phyloP scores from a whole-genome alignment of 2,888 invertebrate genomes.

The Dolichopus griseipennis region DNA sequence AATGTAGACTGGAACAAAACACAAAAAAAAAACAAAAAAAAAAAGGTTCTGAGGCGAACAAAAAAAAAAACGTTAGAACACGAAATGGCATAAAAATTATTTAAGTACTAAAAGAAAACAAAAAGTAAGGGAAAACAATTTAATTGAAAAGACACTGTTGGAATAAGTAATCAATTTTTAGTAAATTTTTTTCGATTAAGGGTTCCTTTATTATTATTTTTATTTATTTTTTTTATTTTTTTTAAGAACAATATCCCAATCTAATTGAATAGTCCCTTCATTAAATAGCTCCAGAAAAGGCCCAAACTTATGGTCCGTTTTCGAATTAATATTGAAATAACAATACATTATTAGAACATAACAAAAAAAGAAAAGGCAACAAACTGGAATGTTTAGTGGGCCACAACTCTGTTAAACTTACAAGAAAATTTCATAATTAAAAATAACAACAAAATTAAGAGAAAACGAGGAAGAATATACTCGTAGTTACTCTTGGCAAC shows the following conservation, averaged over 20 bases:
- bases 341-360: too few species aligned
- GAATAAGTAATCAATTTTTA: background rate
- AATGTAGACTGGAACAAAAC: background rate
- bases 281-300: background rate
- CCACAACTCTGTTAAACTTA: background rate
- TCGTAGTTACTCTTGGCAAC: too few species aligned
- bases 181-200: background rate
- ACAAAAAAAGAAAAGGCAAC: background rate
- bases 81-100: too few species aligned
- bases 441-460: background rate
- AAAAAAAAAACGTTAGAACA: too few species aligned
- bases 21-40: background rate
- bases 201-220: background rate
- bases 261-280: background rate
- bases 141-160: background rate
- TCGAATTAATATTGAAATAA: too few species aligned
- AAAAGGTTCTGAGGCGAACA: background rate
- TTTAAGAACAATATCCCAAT: background rate
- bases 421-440: slow-evolving; percentile 2
- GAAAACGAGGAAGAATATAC: too few species aligned
- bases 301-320: background rate
- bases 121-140: background rate
- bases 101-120: too few species aligned
- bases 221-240: too few species aligned
- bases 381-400: background rate